phyloP scores from a whole-genome alignment of 2,113 vertebrate species.

The Diadophis punctatus region DNA sequence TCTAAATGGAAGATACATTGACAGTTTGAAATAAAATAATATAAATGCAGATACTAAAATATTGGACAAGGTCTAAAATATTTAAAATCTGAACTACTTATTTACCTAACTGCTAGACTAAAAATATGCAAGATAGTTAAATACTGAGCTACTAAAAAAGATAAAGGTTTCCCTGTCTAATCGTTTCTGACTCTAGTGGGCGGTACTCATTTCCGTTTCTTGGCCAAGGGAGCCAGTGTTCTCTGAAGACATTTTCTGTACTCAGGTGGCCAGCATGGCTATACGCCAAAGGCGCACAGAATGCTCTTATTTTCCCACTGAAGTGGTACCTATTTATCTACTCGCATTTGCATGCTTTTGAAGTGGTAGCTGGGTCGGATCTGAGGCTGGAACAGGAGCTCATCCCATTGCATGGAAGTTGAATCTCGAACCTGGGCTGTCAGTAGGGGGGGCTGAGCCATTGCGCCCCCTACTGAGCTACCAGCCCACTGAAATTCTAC shows the following conservation, averaged over 20 bases:
- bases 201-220: neutral
- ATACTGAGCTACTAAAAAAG: neutral
- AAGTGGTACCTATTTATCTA: too few species aligned
- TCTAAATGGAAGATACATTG: neutral
- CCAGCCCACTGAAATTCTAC: neutral
- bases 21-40: neutral
- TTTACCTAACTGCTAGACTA: neutral
- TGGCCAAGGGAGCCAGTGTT: neutral
- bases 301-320: too few species aligned
- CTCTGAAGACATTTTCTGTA: neutral
- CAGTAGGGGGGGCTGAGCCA: too few species aligned
- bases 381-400: too few species aligned
- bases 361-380: too few species aligned
- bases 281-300: neutral
- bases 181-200: neutral
- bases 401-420: too few species aligned
- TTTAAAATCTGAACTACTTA: neutral
- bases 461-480: neutral
- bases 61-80: neutral
- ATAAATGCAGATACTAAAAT: neutral
- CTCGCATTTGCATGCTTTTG: too few species aligned
- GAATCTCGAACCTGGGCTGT: too few species aligned
- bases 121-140: neutral
- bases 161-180: neutral
- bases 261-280: neutral